Conservation (phyloP, 2,113 vertebrate species). For the Rhagologus leucostigma region DNA sequence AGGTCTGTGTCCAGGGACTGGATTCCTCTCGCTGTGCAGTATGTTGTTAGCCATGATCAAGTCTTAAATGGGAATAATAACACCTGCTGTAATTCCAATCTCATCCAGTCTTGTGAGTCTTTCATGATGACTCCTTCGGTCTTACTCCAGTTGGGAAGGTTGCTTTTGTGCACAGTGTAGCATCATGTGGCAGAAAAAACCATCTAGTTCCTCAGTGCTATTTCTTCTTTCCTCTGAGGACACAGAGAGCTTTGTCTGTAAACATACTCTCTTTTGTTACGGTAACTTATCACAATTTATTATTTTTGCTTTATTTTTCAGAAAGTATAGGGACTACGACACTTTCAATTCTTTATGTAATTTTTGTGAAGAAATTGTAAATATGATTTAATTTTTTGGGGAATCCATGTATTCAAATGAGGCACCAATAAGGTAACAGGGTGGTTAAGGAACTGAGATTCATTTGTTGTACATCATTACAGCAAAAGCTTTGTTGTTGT, state of each 20-base stretch:
- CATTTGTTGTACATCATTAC: conserved; percentile 33
- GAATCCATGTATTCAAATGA: conserved; percentile 59
- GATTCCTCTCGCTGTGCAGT: rapidly evolving
- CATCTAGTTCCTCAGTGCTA: not conserved
- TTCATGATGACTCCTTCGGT: not conserved
- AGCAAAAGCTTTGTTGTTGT: conserved; percentile 7
- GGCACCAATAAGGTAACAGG: not conserved
- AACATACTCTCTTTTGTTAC: not conserved
- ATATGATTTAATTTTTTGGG: conserved; percentile 41
- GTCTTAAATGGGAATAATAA: not conserved
- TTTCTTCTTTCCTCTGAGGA: not conserved
- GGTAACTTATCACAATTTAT: not conserved
- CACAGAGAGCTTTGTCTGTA: not conserved
- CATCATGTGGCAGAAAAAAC: rapidly evolving
- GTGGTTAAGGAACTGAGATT: conserved; percentile 56
- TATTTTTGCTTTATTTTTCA: not conserved
- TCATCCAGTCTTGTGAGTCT: not conserved
- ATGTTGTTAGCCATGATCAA: not conserved
- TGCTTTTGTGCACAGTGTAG: not conserved
- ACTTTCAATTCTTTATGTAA: conserved; percentile 23
- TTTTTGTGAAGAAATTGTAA: conserved; percentile 63
- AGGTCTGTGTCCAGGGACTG: not conserved
- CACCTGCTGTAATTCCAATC: not conserved
- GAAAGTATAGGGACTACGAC: not conserved
- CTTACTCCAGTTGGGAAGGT: not conserved